Evolutionary conservation across 2,113 vertebrate species (phyloP).

Genomic region (Cricetomys ansorgei): DNA sequence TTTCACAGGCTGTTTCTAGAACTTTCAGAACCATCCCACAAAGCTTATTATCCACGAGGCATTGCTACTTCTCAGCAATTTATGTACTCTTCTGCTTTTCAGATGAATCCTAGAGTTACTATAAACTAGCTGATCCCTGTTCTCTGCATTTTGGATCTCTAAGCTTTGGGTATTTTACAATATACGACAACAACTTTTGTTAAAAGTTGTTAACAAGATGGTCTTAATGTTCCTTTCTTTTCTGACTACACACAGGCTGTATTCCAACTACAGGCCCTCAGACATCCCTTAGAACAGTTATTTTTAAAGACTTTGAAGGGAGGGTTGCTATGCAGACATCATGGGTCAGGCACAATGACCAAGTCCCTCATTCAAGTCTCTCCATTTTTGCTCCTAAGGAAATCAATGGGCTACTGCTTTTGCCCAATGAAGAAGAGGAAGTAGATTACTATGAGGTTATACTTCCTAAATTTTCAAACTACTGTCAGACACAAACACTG

Average conservation of each 20-base stretch:
- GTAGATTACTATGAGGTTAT: background rate
- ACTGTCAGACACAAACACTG: background rate
- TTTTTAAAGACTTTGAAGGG: background rate
- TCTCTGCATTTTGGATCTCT: background rate
- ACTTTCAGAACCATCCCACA: background rate
- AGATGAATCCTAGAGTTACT: background rate
- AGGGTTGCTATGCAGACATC: background rate
- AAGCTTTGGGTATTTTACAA: background rate
- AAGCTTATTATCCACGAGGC: too few relatives aligned
- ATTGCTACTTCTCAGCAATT: background rate
- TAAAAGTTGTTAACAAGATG: background rate
- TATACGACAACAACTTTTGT: background rate
- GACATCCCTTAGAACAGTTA: background rate
- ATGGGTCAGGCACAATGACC: too few relatives aligned
- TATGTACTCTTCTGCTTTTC: background rate
- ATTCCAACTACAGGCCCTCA: background rate
- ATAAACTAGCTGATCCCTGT: too few relatives aligned
- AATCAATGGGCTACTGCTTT: background rate
- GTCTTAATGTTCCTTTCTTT: background rate
- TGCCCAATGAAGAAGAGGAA: background rate
- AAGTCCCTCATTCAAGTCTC: background rate
- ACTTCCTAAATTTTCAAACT: background rate
- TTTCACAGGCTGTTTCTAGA: background rate
- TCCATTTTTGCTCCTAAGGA: background rate
- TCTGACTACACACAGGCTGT: background rate